Percentiles rank a stretch among this genome's conserved stretches.
These are phyloP conservation scores for Coregonus suidteri DNA, from an alignment of 2,797 vertebrate genomes.

Conservation along the genomic window DNA sequence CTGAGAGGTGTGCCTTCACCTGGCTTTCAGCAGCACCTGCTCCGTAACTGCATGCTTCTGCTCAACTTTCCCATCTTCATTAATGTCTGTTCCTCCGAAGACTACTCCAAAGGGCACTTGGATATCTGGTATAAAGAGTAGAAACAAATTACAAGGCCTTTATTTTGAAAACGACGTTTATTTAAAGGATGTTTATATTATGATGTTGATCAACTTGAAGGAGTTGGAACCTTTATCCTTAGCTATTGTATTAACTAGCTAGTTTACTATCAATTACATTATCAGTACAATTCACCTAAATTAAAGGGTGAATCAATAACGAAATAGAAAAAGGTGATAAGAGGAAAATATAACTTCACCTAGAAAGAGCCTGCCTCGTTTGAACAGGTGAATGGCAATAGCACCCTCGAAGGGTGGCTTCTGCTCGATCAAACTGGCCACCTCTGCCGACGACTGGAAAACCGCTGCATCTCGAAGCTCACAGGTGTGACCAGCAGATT, in stretches of 20 bases:
- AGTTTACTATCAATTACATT: no score
- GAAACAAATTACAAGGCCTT: slow-evolving; percentile 1
- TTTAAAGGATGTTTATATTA: no score
- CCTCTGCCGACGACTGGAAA: slow-evolving; percentile 12
- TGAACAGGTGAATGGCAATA: slow-evolving; percentile 22
- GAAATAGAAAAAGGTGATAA: no score
- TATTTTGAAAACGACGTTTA: no score
- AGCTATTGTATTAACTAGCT: no score
- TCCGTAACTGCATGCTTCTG: slow-evolving; percentile 86
- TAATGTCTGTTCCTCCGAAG: slow-evolving; percentile 95
- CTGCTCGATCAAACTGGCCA: neutral
- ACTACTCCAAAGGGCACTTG: slow-evolving; percentile 87
- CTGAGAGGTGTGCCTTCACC: slow-evolving; percentile 70
- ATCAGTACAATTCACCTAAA: no score
- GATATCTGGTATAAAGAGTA: slow-evolving; percentile 73
- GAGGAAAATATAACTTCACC: neutral
- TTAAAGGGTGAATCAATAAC: no score
- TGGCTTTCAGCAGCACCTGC: slow-evolving; percentile 86
- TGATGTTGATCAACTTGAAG: no score
- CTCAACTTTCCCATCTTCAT: slow-evolving; percentile 88
- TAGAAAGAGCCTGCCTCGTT: slow-evolving; percentile 14
- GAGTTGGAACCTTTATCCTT: no score
- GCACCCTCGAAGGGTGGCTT: slow-evolving; percentile 7
- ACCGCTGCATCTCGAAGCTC: slow-evolving; percentile 11
- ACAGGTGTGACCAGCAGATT: slow-evolving; percentile 13